Percentiles rank a stretch among this genome's conserved stretches.
phyloP scores from a whole-genome alignment of 2,888 invertebrate species.

The Megastigmus dorsalis region DNA sequence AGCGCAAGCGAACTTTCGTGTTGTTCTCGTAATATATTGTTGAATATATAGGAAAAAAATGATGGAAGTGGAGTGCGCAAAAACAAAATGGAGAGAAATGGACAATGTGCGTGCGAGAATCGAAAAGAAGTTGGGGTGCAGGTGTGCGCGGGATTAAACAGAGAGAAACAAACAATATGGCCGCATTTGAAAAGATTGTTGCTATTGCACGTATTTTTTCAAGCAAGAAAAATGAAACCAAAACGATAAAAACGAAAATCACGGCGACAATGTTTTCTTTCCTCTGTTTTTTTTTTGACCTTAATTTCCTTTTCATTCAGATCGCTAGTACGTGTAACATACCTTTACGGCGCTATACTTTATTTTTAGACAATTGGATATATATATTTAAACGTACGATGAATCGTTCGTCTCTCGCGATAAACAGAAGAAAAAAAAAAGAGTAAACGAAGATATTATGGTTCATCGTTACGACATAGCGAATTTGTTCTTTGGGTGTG shows the following conservation, averaged over 20 bases:
- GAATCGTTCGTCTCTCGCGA: conserved; percentile 68
- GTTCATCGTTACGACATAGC: conserved; percentile 47
- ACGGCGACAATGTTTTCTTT: too few relatives aligned
- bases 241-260: conserved; percentile 17
- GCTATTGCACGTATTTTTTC: conserved; percentile 52
- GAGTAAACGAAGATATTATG: conserved; percentile 24
- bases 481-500: conserved; percentile 48
- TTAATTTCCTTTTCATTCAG: conserved; percentile 31
- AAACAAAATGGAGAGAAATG: neutral
- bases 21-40: conserved; percentile 51
- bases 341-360: conserved; percentile 43
- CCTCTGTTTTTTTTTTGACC: too few relatives aligned
- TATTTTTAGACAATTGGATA: conserved; percentile 58
- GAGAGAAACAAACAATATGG: neutral
- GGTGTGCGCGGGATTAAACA: neutral
- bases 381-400: conserved; percentile 62
- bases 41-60: conserved; percentile 36
- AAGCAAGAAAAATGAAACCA: conserved; percentile 16
- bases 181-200: conserved; percentile 44
- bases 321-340: conserved; percentile 41
- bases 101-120: neutral
- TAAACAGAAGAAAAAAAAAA: too few relatives aligned
- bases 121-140: too few relatives aligned
- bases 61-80: neutral
- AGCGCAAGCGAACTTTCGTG: conserved; percentile 47